Evolutionary conservation across 1,140 invertebrate species (phyloP), one percentile per base, ranked within the genome.

Genomic region (Drosophila truncata): DNA sequence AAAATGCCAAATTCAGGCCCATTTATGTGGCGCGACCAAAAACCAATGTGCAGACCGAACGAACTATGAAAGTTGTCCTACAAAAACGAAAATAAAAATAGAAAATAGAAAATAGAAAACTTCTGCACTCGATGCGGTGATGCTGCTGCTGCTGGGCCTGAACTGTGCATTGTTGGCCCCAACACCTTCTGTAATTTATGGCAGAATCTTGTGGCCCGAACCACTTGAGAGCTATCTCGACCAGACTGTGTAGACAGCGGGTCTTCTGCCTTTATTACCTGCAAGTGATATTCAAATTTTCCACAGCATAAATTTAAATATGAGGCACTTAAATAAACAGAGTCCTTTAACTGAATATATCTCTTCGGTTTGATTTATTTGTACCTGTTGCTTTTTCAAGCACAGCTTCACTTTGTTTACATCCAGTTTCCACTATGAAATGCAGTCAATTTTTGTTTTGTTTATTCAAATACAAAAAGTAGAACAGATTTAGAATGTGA

Each of bases 1-100:
- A 72, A 74, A 74, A 74, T 73, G 59, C 71, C 69, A 54, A 74
- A 73, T 61, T 62, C 70, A 69, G 69, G 59, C 71, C 58, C 70
- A 73, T 74, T 74, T 73, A 55, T 70, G 62, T 66, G 66, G 66
- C 66, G 66, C 66, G 66, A 44, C 62, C 62, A 54, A 73, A 69
- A 71, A 74, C 71, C 66, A 66, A 66, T 70, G 66, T 70, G 46
- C 14, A 33, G 46, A 29, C 66, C 37, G n/a, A 20, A 25, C 62
- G n/a, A 20, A 49, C 62, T 33, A 41, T 70, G 66, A 27, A 70
- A 67, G 29, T 54, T 54, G 66, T 70, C 62, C 66, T 18, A 49
- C 66, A 66, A 54, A 33, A 70, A 54, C 31, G 37, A 35, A 54
- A 66, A 70, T 62, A 62, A 65, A 61, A 35, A 35, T 35, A 54